Conservation (phyloP, 2,797 vertebrate genomes). For the Gastrophryne carolinensis region DNA sequence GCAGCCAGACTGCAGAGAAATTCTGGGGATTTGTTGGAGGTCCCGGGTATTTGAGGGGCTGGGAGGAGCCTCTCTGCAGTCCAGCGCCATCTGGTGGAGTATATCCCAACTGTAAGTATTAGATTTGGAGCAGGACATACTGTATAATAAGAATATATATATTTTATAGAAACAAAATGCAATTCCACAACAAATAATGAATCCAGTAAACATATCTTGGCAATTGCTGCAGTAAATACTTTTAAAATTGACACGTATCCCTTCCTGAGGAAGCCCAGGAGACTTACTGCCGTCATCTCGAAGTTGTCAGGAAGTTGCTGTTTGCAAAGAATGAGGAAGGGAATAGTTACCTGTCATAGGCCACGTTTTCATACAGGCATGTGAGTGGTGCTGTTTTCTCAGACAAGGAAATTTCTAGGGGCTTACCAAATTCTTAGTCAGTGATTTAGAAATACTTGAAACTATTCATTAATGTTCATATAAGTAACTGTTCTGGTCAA, state of each 20-base stretch:
- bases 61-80: too few species aligned
- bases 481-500: not conserved
- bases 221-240: slow-evolving; percentile 42
- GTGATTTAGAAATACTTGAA: not conserved
- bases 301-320: slow-evolving; percentile 32
- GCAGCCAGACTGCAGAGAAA: too few species aligned
- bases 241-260: slow-evolving; percentile 31
- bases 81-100: too few species aligned
- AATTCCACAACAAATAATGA: slow-evolving; percentile 40
- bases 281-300: slow-evolving; percentile 25
- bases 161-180: slow-evolving; percentile 10
- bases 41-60: too few species aligned
- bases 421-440: slow-evolving; percentile 24
- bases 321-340: slow-evolving; percentile 35
- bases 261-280: slow-evolving; percentile 37
- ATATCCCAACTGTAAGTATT: too few species aligned
- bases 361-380: slow-evolving; percentile 3
- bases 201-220: slow-evolving; percentile 41
- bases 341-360: slow-evolving; percentile 4
- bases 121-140: too few species aligned
- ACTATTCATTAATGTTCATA: not conserved
- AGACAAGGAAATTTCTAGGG: slow-evolving; percentile 24
- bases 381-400: not conserved
- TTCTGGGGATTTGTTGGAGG: too few species aligned
- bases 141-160: too few species aligned